phyloP scores from a whole-genome alignment of 2,888 invertebrate genomes.

The Luperina testacea region DNA sequence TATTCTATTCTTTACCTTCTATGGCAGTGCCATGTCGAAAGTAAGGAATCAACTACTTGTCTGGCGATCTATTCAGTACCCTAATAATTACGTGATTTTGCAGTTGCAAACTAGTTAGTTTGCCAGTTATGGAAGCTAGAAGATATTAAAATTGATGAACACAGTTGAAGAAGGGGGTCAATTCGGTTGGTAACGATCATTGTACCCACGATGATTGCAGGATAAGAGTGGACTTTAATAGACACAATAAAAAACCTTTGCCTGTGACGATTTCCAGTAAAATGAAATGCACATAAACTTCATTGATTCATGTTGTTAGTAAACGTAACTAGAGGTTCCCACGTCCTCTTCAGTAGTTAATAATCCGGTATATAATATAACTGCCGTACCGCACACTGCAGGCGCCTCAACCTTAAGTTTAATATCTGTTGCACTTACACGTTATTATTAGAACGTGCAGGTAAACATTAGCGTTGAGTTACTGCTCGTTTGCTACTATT shows the following conservation, averaged over 20 bases:
- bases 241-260: neutral
- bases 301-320: neutral
- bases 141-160: neutral
- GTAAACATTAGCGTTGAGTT: conserved; percentile 62
- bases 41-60: neutral
- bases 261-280: neutral
- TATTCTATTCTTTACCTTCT: neutral
- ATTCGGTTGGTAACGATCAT: neutral
- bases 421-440: conserved; percentile 52
- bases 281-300: conserved; percentile 3
- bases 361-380: conserved; percentile 34
- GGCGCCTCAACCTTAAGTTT: conserved; percentile 36
- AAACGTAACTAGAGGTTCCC: conserved; percentile 14
- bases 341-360: conserved; percentile 37
- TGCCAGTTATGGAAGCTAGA: neutral
- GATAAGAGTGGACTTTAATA: neutral
- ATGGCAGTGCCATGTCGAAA: neutral
- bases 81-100: neutral
- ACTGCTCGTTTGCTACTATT: conserved; percentile 21
- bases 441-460: conserved; percentile 54
- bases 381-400: neutral
- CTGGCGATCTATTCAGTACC: neutral
- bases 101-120: no score
- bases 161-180: neutral
- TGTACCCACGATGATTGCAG: neutral